phyloP scores from a whole-genome alignment of 2,888 invertebrate genomes.

The Vesta saturnalis region DNA sequence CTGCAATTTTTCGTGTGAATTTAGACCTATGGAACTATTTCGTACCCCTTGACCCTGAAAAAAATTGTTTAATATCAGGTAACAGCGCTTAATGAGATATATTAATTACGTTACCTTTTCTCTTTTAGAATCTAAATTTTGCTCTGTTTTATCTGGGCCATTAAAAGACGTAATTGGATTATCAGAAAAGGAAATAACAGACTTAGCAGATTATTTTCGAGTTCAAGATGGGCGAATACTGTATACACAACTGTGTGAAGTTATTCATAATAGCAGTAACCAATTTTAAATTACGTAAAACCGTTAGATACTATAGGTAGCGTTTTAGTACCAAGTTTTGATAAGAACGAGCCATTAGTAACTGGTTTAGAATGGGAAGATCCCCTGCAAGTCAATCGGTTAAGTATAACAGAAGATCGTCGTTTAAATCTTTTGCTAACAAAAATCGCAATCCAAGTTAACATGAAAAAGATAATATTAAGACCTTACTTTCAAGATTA shows the following conservation, averaged over 20 bases:
- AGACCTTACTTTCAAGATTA: conserved; percentile 81
- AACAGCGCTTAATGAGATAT: conserved; percentile 37
- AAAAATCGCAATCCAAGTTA: conserved; percentile 73
- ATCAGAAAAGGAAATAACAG: conserved; percentile 76
- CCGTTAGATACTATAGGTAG: not conserved
- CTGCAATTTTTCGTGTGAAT: conserved; percentile 76
- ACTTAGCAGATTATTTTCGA: conserved; percentile 81
- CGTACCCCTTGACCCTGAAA: conserved; percentile 73
- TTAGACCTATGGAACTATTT: conserved; percentile 79
- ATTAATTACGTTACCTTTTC: no score
- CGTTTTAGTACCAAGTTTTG: conserved; percentile 63
- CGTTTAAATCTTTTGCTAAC: conserved; percentile 75
- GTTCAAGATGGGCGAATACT: conserved; percentile 81
- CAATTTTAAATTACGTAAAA: conserved; percentile 8
- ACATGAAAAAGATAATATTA: conserved; percentile 70
- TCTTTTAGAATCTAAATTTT: conserved; percentile 74
- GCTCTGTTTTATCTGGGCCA: conserved; percentile 74
- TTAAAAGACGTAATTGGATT: conserved; percentile 74
- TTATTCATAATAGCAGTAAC: conserved; percentile 75
- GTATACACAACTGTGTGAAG: conserved; percentile 79
- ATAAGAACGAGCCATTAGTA: conserved; percentile 62
- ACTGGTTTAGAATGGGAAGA: conserved; percentile 76
- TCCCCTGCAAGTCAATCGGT: conserved; percentile 71
- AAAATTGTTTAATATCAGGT: conserved; percentile 76
- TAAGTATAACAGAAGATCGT: conserved; percentile 74